Percentiles rank a stretch among this genome's conserved stretches.
Evolutionary conservation across 1,140 invertebrate genomes (phyloP).

Genomic region (Macrostomum lignano): DNA sequence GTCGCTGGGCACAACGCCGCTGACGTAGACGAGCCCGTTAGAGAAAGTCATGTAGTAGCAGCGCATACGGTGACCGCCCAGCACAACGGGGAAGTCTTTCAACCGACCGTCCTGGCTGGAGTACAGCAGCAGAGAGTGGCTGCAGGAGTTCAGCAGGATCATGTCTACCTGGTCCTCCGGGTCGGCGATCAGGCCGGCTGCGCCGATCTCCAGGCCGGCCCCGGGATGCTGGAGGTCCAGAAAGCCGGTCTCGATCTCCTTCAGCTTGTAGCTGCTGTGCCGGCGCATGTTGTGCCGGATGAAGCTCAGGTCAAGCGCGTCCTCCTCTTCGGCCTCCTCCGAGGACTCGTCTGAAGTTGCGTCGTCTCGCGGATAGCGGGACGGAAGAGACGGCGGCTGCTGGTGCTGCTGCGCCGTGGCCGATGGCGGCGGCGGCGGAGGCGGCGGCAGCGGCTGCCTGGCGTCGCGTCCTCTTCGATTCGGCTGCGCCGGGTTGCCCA

Average conservation of each 20-base stretch:
- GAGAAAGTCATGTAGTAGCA: neutral
- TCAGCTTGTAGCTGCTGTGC: neutral
- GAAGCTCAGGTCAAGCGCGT: too few relatives aligned
- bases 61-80: neutral
- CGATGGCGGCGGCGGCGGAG: too few relatives aligned
- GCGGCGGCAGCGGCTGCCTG: too few relatives aligned
- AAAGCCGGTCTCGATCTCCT: neutral
- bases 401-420: too few relatives aligned
- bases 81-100: neutral
- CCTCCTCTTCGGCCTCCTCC: too few relatives aligned
- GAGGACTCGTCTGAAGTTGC: too few relatives aligned
- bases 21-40: neutral
- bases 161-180: too few relatives aligned
- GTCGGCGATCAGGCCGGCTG: too few relatives aligned
- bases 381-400: too few relatives aligned
- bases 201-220: neutral
- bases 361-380: too few relatives aligned
- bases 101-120: neutral
- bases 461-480: too few relatives aligned
- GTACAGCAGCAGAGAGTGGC: neutral
- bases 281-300: neutral
- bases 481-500: too few relatives aligned
- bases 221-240: neutral
- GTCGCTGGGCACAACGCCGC: neutral
- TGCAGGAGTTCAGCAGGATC: neutral